phyloP scores from a whole-genome alignment of 2,888 invertebrate species.

The Drymonia ruficornis region DNA sequence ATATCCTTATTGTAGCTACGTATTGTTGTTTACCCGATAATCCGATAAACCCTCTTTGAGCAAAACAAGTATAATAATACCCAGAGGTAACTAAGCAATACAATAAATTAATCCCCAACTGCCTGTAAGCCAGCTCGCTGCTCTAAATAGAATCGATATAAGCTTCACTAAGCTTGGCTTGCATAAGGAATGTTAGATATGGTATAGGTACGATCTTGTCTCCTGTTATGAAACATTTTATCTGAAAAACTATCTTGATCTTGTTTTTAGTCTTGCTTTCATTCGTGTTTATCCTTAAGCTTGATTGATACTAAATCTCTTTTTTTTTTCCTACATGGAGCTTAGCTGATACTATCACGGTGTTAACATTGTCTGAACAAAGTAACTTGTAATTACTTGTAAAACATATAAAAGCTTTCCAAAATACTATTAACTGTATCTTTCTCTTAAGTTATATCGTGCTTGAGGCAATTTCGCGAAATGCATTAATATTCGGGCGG shows the following conservation, averaged over 20 bases:
- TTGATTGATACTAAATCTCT: too few relatives aligned
- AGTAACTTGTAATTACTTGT: too few relatives aligned
- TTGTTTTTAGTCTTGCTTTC: too few relatives aligned
- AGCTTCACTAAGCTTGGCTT: conserved; percentile 28
- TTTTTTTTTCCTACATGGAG: too few relatives aligned
- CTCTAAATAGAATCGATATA: conserved; percentile 32
- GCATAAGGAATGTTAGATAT: not conserved
- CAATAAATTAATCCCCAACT: conserved; percentile 42
- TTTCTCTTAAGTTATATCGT: conserved; percentile 5
- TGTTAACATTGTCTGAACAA: too few relatives aligned
- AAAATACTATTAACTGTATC: not conserved
- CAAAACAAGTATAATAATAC: conserved; percentile 20
- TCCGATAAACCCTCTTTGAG: not conserved
- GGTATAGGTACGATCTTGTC: too few relatives aligned
- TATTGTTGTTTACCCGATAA: conserved; percentile 1
- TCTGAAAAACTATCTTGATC: too few relatives aligned
- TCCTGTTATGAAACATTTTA: too few relatives aligned
- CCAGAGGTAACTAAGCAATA: conserved; percentile 33
- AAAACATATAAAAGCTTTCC: too few relatives aligned
- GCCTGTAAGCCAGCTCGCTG: conserved; percentile 28
- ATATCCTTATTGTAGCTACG: not conserved
- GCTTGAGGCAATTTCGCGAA: conserved; percentile 17
- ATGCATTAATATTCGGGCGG: not conserved
- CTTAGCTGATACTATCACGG: too few relatives aligned
- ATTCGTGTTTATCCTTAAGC: too few relatives aligned